Percentiles rank a stretch among this genome's conserved stretches.
Conservation (phyloP, 1,140 invertebrate genomes). For the Triops longicaudatus region DNA sequence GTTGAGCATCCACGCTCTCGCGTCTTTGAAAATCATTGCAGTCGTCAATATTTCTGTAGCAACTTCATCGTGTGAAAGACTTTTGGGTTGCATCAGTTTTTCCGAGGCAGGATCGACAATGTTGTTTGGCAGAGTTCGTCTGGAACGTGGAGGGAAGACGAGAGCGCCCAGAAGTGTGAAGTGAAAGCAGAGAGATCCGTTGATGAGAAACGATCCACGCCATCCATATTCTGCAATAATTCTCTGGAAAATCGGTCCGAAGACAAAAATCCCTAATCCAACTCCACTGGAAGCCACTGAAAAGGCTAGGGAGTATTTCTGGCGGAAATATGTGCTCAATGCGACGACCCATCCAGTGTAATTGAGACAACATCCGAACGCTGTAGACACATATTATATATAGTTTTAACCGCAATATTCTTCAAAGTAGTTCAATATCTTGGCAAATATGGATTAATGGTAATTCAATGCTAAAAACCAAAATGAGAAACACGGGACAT, state of each 20-base stretch:
- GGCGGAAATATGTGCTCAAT: constrained; percentile 47
- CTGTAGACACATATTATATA: constrained; percentile 35
- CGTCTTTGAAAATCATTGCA: constrained; percentile 25
- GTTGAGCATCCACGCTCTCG: constrained; percentile 31
- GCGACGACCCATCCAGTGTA: constrained; percentile 47
- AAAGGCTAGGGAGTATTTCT: constrained; percentile 44
- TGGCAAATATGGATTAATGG: no score
- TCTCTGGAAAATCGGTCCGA: constrained; percentile 36
- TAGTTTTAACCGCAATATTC: neutral
- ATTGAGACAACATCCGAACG: constrained; percentile 46
- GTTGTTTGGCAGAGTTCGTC: neutral
- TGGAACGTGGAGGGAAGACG: constrained; percentile 31
- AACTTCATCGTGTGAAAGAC: constrained; percentile 25
- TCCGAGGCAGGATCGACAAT: constrained; percentile 5
- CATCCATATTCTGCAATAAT: constrained; percentile 43
- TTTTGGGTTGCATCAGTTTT: constrained; percentile 29
- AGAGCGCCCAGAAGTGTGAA: constrained; percentile 33
- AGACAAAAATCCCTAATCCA: constrained; percentile 38
- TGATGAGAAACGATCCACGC: constrained; percentile 43
- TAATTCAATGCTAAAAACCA: no score
- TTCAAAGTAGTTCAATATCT: neutral
- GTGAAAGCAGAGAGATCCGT: constrained; percentile 42
- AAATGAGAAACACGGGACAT: no score
- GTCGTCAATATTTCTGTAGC: neutral
- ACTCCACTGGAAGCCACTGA: constrained; percentile 48